Base-by-base conservation (phyloP, 2,888 invertebrate species). In the Acronicta psi region DNA sequence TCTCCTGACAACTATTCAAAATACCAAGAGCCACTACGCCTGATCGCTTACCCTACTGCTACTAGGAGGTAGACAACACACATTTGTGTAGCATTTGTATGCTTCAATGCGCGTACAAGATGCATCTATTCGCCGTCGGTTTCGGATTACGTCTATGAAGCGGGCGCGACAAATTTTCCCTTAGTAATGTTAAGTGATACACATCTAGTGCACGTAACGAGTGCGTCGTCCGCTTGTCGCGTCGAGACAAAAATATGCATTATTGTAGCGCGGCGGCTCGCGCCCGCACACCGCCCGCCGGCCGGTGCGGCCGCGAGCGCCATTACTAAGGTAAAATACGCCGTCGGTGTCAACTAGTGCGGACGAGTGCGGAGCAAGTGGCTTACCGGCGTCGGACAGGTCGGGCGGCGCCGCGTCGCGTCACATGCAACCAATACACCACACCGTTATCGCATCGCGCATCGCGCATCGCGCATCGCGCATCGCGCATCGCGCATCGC, bases 261-360 rank as follows among this genome's bases (percentile, higher is more conserved):
- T 91, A 91, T 86, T 74, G 77, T 64, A 77, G 79, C 80, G 81
- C 80, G 77, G 75, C 76, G 60, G 73, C 38, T 18, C 38, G 17
- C 29, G 37, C 23, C 11, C 46, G 71, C 76, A 75, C 72, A 69
- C 69, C 70, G 61, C 66, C 64, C 53, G 46, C 66, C 68, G 62
- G 54, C 29, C 16, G n/a, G 29, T 23, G 69, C 61, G 64, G 60
- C 61, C 61, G 74, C 43, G 62, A 75, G 64, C 31, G 81, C 79
- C 92, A 91, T 93, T 90, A 93, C 93, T 92, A 92, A 93, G 93
- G 92, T 83, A 91, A 91, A 89, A 88, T 85, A 79, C 84, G 89
- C 86, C 85, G 87, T 71, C 85, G 79, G 75, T 70, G 80, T 75
- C 76, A 78, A 71, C 81, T 79, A 81, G 84, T 79, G 82, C 78